Conservation (phyloP, 2,113 vertebrate species). For the Xiphophorus hellerii region DNA sequence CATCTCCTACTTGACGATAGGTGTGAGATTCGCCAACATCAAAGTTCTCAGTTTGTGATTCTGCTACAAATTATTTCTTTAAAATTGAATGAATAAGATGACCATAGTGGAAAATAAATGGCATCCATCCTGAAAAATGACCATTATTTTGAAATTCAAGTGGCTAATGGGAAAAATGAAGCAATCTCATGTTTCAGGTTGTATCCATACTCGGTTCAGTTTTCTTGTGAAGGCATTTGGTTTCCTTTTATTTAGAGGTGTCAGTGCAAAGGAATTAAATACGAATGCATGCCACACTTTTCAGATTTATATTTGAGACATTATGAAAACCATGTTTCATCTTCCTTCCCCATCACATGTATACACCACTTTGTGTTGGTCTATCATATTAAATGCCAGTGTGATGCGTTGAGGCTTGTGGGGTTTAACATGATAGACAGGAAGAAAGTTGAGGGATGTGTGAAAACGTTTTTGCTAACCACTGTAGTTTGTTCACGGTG, state of each 20-base stretch:
- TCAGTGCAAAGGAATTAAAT: not conserved
- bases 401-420: not conserved
- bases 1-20: no score
- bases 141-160: no score
- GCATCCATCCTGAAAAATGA: no score
- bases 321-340: not conserved
- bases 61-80: no score
- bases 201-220: no score
- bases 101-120: no score
- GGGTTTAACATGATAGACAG: not conserved
- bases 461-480: not conserved
- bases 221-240: not conserved
- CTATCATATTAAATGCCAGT: not conserved
- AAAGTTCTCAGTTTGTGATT: no score
- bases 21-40: no score
- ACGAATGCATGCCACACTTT: not conserved
- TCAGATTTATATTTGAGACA: not conserved
- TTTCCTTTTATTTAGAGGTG: not conserved
- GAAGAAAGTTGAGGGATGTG: not conserved
- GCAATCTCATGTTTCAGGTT: no score
- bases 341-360: no score
- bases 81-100: no score
- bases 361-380: not conserved
- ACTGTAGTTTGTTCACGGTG: not conserved
- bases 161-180: no score